Conservation (phyloP, 2,797 vertebrate genomes). For the Uromys caudimaculatus region DNA sequence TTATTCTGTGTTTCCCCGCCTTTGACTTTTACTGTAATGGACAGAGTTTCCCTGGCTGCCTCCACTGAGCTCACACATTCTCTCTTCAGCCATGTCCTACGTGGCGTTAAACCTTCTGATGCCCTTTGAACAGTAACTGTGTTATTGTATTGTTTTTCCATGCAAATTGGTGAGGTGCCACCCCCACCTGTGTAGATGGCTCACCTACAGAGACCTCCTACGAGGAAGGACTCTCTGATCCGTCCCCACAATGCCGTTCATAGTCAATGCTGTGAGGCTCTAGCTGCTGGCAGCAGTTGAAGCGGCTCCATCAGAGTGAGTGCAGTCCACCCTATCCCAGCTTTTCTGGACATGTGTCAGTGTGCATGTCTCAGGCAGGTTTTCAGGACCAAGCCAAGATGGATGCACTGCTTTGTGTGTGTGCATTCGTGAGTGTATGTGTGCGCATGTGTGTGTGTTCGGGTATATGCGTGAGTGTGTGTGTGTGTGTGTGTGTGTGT, state of each 20-base stretch:
- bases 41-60: neutral
- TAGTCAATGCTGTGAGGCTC: neutral
- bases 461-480: neutral
- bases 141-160: neutral
- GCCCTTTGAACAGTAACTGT: neutral
- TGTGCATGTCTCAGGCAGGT: neutral
- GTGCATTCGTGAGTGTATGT: neutral
- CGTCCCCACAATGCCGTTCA: neutral
- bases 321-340: neutral
- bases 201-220: neutral
- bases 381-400: neutral
- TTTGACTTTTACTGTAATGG: neutral
- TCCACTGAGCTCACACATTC: neutral
- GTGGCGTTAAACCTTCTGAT: neutral
- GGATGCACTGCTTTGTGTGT: neutral
- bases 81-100: neutral
- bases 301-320: too few relatives aligned
- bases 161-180: neutral
- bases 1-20: neutral
- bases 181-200: neutral
- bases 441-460: too few relatives aligned
- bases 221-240: neutral
- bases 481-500: neutral
- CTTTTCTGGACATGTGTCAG: too few relatives aligned
- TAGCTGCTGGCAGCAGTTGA: too few relatives aligned